A percentile compares a stretch with the other conserved stretches of the same genome.
Conservation (phyloP, 2,797 vertebrate genomes). For the Aeoliscus strigatus region DNA sequence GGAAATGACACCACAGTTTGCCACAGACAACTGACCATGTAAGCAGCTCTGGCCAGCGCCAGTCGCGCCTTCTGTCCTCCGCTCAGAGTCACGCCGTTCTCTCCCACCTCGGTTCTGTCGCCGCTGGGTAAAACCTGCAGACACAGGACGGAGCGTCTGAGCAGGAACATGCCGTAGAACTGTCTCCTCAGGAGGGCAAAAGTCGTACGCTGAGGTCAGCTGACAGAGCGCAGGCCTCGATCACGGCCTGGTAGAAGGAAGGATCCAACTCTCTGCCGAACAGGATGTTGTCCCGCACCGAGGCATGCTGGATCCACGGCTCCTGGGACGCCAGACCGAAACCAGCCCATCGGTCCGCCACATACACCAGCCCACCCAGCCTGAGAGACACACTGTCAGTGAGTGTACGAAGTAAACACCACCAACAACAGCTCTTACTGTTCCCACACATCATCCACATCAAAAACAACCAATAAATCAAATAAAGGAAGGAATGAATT, state of each 20-base stretch:
- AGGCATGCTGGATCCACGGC: conserved; percentile 93
- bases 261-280: conserved; percentile 84
- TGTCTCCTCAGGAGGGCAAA: too few species aligned
- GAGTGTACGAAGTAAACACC: too few species aligned
- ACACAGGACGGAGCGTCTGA: too few species aligned
- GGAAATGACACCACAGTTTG: too few species aligned
- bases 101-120: conserved; percentile 94
- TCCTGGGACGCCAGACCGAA: conserved; percentile 90
- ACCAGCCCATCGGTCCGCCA: conserved; percentile 77
- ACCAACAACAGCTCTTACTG: too few species aligned
- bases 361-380: conserved; percentile 72
- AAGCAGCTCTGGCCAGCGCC: conserved; percentile 89
- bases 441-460: too few species aligned
- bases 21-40: conserved; percentile 81
- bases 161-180: too few species aligned
- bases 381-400: conserved; percentile 41
- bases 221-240: conserved; percentile 87
- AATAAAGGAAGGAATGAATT: too few species aligned
- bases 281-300: conserved; percentile 90
- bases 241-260: conserved; percentile 79
- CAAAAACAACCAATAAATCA: too few species aligned
- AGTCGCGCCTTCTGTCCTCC: conserved; percentile 95
- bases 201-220: conserved; percentile 88
- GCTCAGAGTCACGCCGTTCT: conserved; percentile 93
- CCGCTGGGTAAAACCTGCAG: conserved; percentile 84